phyloP scores from a whole-genome alignment of 2,113 vertebrate genomes.

The Pteropus alecto region DNA sequence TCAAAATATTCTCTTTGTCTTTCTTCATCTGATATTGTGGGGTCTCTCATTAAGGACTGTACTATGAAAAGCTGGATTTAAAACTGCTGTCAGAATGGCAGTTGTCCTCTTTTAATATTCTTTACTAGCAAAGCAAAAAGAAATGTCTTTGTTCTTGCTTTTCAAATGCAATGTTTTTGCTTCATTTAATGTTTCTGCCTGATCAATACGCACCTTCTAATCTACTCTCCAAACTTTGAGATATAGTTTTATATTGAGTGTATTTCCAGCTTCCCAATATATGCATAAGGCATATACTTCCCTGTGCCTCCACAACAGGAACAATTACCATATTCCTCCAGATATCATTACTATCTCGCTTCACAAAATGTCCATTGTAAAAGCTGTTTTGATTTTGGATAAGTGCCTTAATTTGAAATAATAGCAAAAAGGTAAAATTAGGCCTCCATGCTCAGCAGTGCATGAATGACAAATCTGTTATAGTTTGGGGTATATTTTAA shows the following conservation, averaged over 20 bases:
- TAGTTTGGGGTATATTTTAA: conserved; percentile 71
- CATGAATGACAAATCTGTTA: conserved; percentile 76
- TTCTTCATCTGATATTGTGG: conserved; percentile 54
- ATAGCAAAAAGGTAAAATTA: conserved; percentile 74
- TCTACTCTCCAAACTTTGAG: conserved; percentile 23
- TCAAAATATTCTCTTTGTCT: conserved; percentile 75
- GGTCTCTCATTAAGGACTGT: conserved; percentile 62
- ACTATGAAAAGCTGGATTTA: conserved; percentile 48
- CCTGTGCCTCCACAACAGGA: conserved; percentile 6
- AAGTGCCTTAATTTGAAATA: conserved; percentile 79
- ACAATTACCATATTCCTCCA: conserved; percentile 53
- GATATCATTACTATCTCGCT: conserved; percentile 36
- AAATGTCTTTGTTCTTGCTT: conserved; percentile 47
- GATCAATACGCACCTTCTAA: neutral
- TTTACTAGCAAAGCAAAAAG: conserved; percentile 50
- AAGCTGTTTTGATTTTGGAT: conserved; percentile 72
- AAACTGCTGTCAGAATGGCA: conserved; percentile 46
- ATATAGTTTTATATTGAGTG: neutral
- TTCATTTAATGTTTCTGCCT: conserved; percentile 42
- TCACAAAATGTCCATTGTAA: conserved; percentile 69
- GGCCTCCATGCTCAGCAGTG: conserved; percentile 56
- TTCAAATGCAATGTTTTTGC: conserved; percentile 33
- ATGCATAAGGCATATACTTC: neutral
- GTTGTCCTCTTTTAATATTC: conserved; percentile 39
- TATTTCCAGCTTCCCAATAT: neutral